These are phyloP conservation scores for Argyresthia goedartella DNA, from an alignment of 2,888 invertebrate species.

Conservation along the genomic window DNA sequence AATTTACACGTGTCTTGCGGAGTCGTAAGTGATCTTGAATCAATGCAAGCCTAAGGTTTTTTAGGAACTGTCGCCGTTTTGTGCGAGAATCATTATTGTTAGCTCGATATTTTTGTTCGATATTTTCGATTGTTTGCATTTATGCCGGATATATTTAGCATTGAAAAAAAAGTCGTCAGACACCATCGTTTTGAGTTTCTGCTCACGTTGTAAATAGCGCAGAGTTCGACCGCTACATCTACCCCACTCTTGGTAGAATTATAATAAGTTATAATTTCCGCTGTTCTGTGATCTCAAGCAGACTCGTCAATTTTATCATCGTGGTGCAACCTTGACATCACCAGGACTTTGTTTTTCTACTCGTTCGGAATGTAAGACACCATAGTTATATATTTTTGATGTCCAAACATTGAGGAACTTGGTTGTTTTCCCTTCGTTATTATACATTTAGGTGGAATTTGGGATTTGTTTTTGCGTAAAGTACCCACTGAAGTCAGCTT, in stretches of 20 bases:
- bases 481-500: too few relatives aligned
- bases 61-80: slow-evolving; percentile 4
- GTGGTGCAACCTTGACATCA: too few relatives aligned
- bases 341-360: too few relatives aligned
- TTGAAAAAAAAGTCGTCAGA: slow-evolving; percentile 14
- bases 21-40: slow-evolving; percentile 4
- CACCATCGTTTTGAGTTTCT: slow-evolving; percentile 18
- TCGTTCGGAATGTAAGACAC: too few relatives aligned
- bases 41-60: slow-evolving; percentile 2
- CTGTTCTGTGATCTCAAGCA: too few relatives aligned
- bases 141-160: slow-evolving; percentile 16
- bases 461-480: too few relatives aligned
- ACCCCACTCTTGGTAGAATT: slow-evolving; percentile 21
- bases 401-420: too few relatives aligned
- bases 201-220: slow-evolving; percentile 16
- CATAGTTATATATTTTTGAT: too few relatives aligned
- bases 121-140: slow-evolving; percentile 14
- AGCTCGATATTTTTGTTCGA: slow-evolving; percentile 12
- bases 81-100: slow-evolving; percentile 10
- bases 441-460: too few relatives aligned
- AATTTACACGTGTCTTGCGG: slow-evolving; percentile 3
- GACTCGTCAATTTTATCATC: too few relatives aligned
- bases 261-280: slow-evolving; percentile 17
- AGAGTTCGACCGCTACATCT: slow-evolving; percentile 18
- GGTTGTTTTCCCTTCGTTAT: too few relatives aligned